Conservation (phyloP, 2,888 invertebrate species). For the Phoenoteleia sp. region DNA sequence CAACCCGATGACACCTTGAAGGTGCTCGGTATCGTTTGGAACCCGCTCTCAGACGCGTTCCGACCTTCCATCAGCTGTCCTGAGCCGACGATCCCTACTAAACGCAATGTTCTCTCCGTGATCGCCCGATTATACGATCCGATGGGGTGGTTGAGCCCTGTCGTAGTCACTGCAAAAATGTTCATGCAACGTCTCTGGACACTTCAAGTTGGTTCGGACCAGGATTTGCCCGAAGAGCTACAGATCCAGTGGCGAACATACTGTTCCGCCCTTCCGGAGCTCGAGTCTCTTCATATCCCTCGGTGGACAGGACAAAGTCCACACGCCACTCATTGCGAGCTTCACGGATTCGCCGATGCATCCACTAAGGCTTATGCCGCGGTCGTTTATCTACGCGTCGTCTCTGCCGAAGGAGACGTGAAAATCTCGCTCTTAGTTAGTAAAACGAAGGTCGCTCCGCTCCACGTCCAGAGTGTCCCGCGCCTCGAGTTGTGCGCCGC, state of each 20-base stretch:
- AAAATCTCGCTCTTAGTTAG: too few species aligned
- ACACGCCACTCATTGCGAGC: not conserved
- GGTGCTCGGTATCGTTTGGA: slow-evolving; percentile 9
- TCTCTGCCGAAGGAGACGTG: too few species aligned
- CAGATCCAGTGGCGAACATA: not conserved
- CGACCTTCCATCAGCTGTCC: too few species aligned
- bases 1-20: not conserved
- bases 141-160: slow-evolving; percentile 39
- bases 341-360: slow-evolving; percentile 64
- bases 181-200: slow-evolving; percentile 33
- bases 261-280: not conserved
- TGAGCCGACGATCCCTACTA: slow-evolving; percentile 13
- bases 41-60: not conserved
- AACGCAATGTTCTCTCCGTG: slow-evolving; percentile 28
- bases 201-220: not conserved
- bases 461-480: too few species aligned
- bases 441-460: too few species aligned
- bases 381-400: too few species aligned
- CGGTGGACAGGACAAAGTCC: slow-evolving; percentile 28
- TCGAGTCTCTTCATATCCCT: not conserved
- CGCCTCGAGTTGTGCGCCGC: too few species aligned
- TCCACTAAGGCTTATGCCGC: slow-evolving; percentile 50
- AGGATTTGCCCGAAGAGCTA: not conserved
- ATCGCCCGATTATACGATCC: slow-evolving; percentile 57
- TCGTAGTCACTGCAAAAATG: slow-evolving; percentile 18